phyloP scores from a whole-genome alignment of 1,140 invertebrate species.

The Trichonephila clavata region DNA sequence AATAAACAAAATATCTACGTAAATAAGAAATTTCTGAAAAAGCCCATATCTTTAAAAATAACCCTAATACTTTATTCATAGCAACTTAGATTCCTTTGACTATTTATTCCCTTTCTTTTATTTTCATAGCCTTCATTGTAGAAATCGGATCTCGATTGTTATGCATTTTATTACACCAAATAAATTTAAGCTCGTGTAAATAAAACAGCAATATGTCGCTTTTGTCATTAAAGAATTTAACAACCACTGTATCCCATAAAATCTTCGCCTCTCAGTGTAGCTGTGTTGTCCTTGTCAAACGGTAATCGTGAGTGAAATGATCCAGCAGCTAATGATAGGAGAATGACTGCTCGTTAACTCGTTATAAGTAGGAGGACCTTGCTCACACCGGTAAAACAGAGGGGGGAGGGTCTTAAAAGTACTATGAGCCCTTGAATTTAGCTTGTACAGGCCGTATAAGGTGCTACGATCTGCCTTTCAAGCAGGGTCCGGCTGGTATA shows the following conservation, averaged over 20 bases:
- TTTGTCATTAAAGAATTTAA: conserved; percentile 60
- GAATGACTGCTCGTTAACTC: conserved; percentile 54
- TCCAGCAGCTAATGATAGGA: conserved; percentile 55
- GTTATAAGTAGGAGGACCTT: conserved; percentile 44
- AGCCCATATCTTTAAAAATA: background rate
- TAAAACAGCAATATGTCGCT: conserved; percentile 49
- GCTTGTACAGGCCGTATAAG: conserved; percentile 34
- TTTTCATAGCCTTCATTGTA: background rate
- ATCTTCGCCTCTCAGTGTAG: conserved; percentile 3
- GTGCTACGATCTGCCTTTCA: conserved; percentile 35
- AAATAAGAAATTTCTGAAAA: background rate
- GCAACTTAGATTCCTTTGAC: background rate
- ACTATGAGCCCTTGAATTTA: conserved; percentile 54
- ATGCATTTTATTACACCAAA: background rate
- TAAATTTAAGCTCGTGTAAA: conserved; percentile 40
- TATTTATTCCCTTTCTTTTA: background rate
- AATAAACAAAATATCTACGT: background rate
- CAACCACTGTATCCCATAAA: conserved; percentile 27
- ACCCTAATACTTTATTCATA: background rate
- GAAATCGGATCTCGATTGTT: background rate
- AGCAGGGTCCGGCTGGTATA: conserved; percentile 10
- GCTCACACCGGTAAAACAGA: background rate
- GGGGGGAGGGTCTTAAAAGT: conserved; percentile 47
- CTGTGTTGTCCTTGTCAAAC: conserved; percentile 52
- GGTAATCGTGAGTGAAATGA: conserved; percentile 54